These are phyloP conservation scores for Aythya baeri DNA, from an alignment of 2,113 vertebrate species.

Conservation along the genomic window DNA sequence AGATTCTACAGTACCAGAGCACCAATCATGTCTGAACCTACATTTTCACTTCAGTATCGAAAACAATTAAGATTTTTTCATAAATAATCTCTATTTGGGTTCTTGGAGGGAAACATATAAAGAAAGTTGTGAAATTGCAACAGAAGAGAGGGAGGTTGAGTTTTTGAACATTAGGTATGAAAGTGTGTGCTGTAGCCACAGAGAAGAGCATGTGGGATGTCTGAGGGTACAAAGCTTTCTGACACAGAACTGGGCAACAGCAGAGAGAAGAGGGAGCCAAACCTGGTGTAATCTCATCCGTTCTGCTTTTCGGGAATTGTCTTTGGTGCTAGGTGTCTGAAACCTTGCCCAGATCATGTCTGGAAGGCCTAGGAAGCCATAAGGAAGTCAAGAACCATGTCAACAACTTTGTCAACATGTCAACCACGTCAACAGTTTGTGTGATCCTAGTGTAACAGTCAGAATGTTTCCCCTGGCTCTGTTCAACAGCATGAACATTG, in stretches of 20 bases:
- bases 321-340: neutral
- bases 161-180: neutral
- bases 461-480: neutral
- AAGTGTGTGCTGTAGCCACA: neutral
- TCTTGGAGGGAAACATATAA: neutral
- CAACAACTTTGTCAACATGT: neutral
- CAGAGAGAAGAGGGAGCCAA: neutral
- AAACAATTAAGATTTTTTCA: neutral
- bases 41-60: neutral
- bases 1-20: neutral
- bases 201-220: neutral
- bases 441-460: neutral
- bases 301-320: neutral
- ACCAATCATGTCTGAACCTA: neutral
- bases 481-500: fast-evolving
- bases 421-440: neutral
- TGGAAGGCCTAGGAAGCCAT: neutral
- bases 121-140: neutral
- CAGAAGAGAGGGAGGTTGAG: neutral
- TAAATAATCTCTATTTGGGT: neutral
- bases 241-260: neutral
- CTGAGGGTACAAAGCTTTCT: neutral
- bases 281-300: neutral
- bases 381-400: neutral
- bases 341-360: neutral